A percentile compares a stretch with the other conserved stretches of the same genome.
Evolutionary conservation across 2,797 vertebrate species (phyloP).

Genomic region (Manis crassicaudata): DNA sequence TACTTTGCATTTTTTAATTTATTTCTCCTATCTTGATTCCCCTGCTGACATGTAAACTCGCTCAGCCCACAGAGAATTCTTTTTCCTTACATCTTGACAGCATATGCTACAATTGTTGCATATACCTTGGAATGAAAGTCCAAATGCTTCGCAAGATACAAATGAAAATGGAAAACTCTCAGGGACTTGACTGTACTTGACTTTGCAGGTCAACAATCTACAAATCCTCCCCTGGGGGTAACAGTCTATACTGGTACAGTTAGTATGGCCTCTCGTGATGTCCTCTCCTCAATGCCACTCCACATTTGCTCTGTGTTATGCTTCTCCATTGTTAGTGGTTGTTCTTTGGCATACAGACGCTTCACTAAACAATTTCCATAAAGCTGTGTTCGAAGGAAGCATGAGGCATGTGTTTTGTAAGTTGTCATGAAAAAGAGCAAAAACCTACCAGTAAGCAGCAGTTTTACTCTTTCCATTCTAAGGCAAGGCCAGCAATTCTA

Average conservation of each 20-base stretch:
- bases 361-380: neutral
- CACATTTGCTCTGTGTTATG: neutral
- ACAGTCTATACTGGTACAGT: neutral
- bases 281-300: neutral
- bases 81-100: neutral
- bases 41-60: neutral
- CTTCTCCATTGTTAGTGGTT: neutral
- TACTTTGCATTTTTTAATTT: conserved; percentile 12
- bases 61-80: neutral
- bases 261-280: neutral
- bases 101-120: neutral
- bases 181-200: neutral
- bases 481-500: conserved; percentile 5
- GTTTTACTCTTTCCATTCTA: conserved; percentile 17
- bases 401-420: conserved; percentile 1
- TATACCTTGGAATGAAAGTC: neutral
- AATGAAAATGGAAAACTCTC: neutral
- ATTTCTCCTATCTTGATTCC: conserved; percentile 42
- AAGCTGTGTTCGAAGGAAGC: conserved; percentile 15
- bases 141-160: neutral
- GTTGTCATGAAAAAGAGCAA: neutral
- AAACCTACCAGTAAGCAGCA: neutral
- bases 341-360: neutral
- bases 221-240: neutral
- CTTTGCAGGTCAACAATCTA: neutral